These are phyloP conservation scores for Pyrrhia umbra DNA, from an alignment of 2,888 invertebrate genomes.

Conservation along the genomic window DNA sequence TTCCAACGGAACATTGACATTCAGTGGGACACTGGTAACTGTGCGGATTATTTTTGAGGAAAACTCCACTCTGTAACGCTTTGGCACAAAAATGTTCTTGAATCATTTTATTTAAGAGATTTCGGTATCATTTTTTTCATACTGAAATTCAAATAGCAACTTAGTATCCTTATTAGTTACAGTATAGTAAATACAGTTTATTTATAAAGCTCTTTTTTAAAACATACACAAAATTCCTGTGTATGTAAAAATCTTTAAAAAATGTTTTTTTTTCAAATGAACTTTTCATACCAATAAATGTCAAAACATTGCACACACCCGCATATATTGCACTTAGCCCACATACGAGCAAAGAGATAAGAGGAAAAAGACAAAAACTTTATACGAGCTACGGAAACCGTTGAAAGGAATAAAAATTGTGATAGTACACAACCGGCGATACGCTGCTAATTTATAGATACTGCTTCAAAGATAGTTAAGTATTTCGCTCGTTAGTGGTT, in stretches of 20 bases:
- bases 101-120: not conserved
- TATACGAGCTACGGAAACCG: slow-evolving; percentile 29
- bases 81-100: slow-evolving; percentile 1
- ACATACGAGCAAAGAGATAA: slow-evolving; percentile 39
- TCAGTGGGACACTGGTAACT: slow-evolving; percentile 7
- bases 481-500: slow-evolving; percentile 49
- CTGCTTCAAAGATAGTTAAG: slow-evolving; percentile 27
- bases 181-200: too few species aligned
- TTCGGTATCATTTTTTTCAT: not conserved
- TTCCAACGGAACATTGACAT: slow-evolving; percentile 47
- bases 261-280: not conserved
- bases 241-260: too few species aligned
- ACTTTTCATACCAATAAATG: not conserved
- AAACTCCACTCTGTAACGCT: not conserved
- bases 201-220: too few species aligned
- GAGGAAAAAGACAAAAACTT: slow-evolving; percentile 24
- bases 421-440: slow-evolving; percentile 46
- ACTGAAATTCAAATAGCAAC: too few species aligned
- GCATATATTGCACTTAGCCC: slow-evolving; percentile 15
- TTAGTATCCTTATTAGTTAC: too few species aligned
- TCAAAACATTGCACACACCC: slow-evolving; percentile 2
- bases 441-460: slow-evolving; percentile 51
- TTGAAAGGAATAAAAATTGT: slow-evolving; percentile 51
- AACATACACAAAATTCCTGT: too few species aligned
- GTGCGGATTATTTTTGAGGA: slow-evolving; percentile 31